Evolutionary conservation across 2,113 vertebrate genomes (phyloP).

Genomic region (Cryptotis parvus): DNA sequence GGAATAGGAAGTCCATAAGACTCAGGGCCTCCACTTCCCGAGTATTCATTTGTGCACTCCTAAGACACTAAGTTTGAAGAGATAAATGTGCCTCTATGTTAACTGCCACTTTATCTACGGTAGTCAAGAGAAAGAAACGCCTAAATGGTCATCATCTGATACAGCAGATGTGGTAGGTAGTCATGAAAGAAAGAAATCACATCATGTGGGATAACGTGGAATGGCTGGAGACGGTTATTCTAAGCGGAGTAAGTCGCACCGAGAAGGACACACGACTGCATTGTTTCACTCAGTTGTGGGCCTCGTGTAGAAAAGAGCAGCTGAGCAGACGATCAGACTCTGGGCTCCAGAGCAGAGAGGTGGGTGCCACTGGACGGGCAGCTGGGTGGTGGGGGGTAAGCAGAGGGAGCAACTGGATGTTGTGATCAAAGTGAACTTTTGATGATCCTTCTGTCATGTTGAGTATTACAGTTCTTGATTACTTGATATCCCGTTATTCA

Average conservation of each 20-base stretch:
- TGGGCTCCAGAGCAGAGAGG: not conserved
- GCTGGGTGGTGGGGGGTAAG: too few species aligned
- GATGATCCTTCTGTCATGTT: too few species aligned
- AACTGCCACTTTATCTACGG: not conserved
- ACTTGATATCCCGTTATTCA: too few species aligned
- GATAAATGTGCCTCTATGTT: not conserved
- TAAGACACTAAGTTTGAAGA: not conserved
- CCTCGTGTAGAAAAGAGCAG: not conserved
- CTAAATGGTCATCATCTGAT: not conserved
- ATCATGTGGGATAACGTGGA: not conserved
- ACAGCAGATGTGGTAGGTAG: not conserved
- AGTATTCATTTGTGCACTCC: not conserved
- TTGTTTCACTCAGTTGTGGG: not conserved
- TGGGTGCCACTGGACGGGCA: too few species aligned
- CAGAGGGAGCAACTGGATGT: too few species aligned
- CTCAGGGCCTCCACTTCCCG: not conserved
- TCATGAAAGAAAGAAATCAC: not conserved
- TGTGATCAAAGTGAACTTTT: too few species aligned
- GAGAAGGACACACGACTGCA: not conserved
- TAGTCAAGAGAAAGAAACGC: not conserved
- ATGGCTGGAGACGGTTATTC: not conserved
- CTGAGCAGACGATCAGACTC: not conserved
- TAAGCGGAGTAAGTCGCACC: not conserved
- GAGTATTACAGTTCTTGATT: too few species aligned
- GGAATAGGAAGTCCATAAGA: not conserved